Conservation (phyloP, 2,888 invertebrate genomes). For the Drosophila colorata region DNA sequence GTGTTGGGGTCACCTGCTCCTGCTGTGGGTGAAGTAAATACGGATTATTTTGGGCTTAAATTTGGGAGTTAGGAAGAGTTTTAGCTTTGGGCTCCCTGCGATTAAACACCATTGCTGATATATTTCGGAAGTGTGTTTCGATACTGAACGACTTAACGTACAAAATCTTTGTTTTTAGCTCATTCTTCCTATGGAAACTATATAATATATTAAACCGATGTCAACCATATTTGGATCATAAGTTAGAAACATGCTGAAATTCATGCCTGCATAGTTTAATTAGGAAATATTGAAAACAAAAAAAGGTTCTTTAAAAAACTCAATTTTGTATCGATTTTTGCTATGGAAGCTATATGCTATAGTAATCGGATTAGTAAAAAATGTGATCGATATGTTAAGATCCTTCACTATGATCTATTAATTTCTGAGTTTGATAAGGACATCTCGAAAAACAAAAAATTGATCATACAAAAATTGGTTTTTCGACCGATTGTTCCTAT, state of each 20-base stretch:
- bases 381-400: too few relatives aligned
- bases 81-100: too few relatives aligned
- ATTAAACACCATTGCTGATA: too few relatives aligned
- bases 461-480: too few relatives aligned
- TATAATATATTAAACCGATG: neutral
- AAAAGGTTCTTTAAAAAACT: neutral
- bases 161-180: neutral
- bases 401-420: too few relatives aligned
- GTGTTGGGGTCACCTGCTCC: constrained; percentile 28
- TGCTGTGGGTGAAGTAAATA: constrained; percentile 10
- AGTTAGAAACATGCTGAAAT: too few relatives aligned
- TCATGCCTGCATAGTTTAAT: neutral
- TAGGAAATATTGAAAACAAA: neutral
- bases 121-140: too few relatives aligned
- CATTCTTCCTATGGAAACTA: neutral
- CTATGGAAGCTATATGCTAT: neutral
- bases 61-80: too few relatives aligned
- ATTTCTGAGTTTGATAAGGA: too few relatives aligned
- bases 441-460: too few relatives aligned
- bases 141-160: too few relatives aligned
- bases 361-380: neutral
- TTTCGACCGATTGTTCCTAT: too few relatives aligned
- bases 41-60: neutral
- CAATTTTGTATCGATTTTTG: neutral
- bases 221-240: neutral